phyloP scores from a whole-genome alignment of 2,888 invertebrate genomes.

The Micoletzkya japonica region DNA sequence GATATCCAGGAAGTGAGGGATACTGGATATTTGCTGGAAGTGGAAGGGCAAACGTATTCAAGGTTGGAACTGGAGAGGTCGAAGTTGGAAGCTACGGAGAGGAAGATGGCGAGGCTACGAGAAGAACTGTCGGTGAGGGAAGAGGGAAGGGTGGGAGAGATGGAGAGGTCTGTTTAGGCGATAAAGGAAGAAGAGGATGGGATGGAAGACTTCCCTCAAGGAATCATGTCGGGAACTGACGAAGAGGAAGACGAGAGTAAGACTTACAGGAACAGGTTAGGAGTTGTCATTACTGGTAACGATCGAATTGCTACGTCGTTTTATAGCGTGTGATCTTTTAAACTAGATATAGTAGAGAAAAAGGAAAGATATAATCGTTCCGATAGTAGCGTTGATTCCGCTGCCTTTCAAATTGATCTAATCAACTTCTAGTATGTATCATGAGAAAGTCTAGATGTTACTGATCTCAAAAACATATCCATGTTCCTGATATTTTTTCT shows the following conservation, averaged over 20 bases:
- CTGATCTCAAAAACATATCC: no score
- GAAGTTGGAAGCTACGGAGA: background rate
- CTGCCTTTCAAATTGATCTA: no score
- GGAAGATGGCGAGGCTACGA: background rate
- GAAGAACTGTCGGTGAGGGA: background rate
- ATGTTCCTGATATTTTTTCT: no score
- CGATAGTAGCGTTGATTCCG: no score
- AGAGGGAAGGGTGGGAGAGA: background rate
- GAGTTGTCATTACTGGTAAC: background rate
- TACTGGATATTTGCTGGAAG: background rate
- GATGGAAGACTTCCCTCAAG: background rate
- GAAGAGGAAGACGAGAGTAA: background rate
- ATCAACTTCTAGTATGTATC: no score
- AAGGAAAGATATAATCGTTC: no score
- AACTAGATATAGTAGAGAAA: no score
- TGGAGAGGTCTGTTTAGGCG: background rate
- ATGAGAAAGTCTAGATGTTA: no score
- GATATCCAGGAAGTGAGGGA: background rate
- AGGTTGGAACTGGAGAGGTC: constrained; percentile 16
- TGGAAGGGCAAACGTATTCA: background rate
- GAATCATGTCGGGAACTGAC: constrained; percentile 15
- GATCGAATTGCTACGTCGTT: no score
- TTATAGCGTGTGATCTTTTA: no score
- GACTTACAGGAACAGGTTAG: background rate
- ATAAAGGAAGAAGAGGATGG: constrained; percentile 21